phyloP scores from a whole-genome alignment of 1,140 invertebrate genomes.

The Atta colombica region DNA sequence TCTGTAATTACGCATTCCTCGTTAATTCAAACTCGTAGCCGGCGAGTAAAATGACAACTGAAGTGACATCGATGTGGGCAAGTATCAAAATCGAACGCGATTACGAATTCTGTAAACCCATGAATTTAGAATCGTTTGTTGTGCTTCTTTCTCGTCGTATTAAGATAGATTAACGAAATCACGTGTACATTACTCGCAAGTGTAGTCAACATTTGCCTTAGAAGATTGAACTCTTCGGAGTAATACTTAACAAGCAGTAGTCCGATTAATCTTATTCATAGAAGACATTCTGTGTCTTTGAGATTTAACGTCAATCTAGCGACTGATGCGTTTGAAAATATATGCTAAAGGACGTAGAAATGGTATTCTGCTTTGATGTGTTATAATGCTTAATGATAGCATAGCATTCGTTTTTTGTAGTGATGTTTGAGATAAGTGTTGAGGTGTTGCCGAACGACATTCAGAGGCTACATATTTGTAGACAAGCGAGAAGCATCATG shows the following conservation, averaged over 20 bases:
- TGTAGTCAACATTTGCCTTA: not conserved
- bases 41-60: not conserved
- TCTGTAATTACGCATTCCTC: slow-evolving; percentile 80
- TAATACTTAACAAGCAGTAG: not conserved
- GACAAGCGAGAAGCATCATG: not conserved
- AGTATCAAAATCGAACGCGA: slow-evolving; percentile 1
- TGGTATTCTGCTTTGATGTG: not conserved
- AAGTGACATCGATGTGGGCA: not conserved
- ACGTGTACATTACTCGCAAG: not conserved
- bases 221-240: not conserved
- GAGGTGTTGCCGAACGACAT: slow-evolving; percentile 1
- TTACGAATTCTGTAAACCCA: not conserved
- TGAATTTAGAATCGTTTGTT: not conserved
- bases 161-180: slow-evolving; percentile 21
- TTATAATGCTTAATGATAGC: slow-evolving; percentile 2
- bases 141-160: not conserved
- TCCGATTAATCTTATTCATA: not conserved
- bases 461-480: slow-evolving; percentile 10
- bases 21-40: slow-evolving; percentile 65
- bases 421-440: slow-evolving; percentile 4
- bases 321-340: not conserved
- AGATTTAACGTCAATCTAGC: not conserved
- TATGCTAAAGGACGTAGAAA: not conserved
- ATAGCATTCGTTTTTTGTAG: not conserved
- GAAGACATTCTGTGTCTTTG: not conserved